Percentiles rank a stretch among this genome's conserved stretches.
These are phyloP conservation scores for Okamejei kenojei DNA, from an alignment of 2,797 vertebrate genomes.

Conservation along the genomic window DNA sequence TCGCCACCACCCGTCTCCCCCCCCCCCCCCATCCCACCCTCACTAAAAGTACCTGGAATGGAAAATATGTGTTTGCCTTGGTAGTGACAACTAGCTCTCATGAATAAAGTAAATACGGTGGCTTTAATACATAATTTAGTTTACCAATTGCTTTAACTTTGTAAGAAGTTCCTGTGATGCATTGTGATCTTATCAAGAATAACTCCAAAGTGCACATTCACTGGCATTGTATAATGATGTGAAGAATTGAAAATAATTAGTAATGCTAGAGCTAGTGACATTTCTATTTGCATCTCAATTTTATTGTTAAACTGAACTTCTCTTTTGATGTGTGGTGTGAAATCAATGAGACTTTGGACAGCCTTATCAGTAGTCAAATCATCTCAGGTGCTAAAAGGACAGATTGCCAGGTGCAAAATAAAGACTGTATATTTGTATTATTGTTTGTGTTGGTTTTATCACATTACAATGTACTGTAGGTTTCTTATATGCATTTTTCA, in stretches of 20 bases:
- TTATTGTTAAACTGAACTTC: not conserved
- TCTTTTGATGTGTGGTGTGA: not conserved
- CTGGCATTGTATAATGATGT: not conserved
- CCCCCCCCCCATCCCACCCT: too few relatives aligned
- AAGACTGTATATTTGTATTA: slow-evolving; percentile 30
- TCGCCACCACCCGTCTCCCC: too few relatives aligned
- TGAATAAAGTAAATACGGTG: not conserved
- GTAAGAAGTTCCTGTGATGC: not conserved
- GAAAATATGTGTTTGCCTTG: too few relatives aligned
- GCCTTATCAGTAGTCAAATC: not conserved
- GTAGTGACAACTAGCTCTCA: too few relatives aligned
- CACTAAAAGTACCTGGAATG: too few relatives aligned
- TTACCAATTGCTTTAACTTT: not conserved
- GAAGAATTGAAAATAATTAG: not conserved
- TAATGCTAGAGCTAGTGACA: too few relatives aligned
- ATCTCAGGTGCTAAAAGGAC: not conserved
- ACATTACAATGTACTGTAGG: slow-evolving; percentile 14
- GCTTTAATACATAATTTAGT: not conserved
- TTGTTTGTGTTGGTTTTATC: slow-evolving; percentile 15
- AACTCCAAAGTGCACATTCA: not conserved
- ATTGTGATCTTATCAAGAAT: not conserved
- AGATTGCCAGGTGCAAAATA: slow-evolving; percentile 26
- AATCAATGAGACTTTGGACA: not conserved
- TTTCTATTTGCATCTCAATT: not conserved
- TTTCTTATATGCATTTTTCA: slow-evolving; percentile 39